Base-by-base conservation (phyloP, 2,113 vertebrate genomes). In the Taxidea taxus region DNA sequence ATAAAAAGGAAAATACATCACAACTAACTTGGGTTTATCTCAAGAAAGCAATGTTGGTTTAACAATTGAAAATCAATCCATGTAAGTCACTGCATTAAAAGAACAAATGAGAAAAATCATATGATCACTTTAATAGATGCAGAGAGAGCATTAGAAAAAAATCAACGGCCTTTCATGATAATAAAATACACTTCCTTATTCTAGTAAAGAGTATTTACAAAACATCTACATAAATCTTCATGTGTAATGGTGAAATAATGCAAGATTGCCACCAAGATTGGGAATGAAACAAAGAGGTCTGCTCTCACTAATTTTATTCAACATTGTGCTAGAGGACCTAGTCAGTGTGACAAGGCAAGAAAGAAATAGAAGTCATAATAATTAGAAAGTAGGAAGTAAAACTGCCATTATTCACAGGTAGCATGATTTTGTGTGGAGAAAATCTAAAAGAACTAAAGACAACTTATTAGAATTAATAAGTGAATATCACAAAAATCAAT, bases 401-500 rank as follows among this genome's bases (percentile, higher is more conserved):
- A 75, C 39, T 89, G 7, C 20, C 29, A 58, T 86, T 83, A 80
- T 82, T 97, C 78, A 91, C 18, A 95, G 70, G 25, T 94, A 90
- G 72, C 85, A 83, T 96, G 60, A 83, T 94, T 95, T 97, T 95
- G 47, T 58, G 74, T 56, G 27, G 58, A 87, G 68, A 88, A 94
- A 94, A 91, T 78, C 27, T 29, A 44, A 94, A 97, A 91, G 47
- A 95, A 96, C 16, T 62, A 15, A 97, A 97, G 96, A 94, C 64
- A 96, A 91, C 49, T 94, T 91, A 97, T 87, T 93, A 96, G 96
- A 97, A 96, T 95, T 97, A 97, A 93, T 95, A 95, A 97, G 86
- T 89, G 72, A 96, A 89, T 84, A 44, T 91, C 95, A 97, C 77
- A 98, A 98, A 99, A 98, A 98, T 98, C 98, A 98, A 98, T 97